These are phyloP conservation scores for Calcarius lapponicus DNA, from an alignment of 2,797 vertebrate species.

Conservation along the genomic window DNA sequence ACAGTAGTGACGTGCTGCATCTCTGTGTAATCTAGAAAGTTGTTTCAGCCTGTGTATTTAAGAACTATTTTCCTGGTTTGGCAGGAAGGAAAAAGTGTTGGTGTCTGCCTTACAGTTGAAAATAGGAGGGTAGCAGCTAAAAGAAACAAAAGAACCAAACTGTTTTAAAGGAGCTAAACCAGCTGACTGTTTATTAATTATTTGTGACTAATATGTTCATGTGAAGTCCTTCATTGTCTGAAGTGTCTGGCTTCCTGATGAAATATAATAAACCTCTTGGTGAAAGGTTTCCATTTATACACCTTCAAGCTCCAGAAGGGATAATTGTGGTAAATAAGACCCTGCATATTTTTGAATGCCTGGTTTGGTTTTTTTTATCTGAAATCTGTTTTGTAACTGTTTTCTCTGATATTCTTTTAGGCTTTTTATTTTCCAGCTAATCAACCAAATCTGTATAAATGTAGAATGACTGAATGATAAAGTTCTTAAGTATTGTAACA, in stretches of 20 bases:
- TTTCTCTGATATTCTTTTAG: background rate
- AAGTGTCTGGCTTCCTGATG: constrained; percentile 29
- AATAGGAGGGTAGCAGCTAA: background rate
- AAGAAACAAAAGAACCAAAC: background rate
- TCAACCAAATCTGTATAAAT: background rate
- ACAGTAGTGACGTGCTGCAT: background rate
- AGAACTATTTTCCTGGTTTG: background rate
- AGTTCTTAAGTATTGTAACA: background rate
- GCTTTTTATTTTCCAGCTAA: background rate
- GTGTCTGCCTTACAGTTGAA: background rate
- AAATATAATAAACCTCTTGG: constrained; percentile 2
- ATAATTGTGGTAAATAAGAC: background rate
- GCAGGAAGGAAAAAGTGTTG: background rate
- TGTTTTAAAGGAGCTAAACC: background rate
- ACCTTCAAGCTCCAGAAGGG: background rate
- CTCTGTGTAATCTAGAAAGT: background rate
- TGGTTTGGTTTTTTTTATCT: background rate
- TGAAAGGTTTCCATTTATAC: constrained; percentile 25
- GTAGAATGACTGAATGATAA: background rate
- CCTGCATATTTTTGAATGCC: background rate
- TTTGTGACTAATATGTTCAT: background rate
- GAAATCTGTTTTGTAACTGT: constrained; percentile 8
- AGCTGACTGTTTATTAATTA: constrained; percentile 23
- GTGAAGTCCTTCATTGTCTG: constrained; percentile 25
- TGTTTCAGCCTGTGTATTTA: background rate